Evolutionary conservation across 2,888 invertebrate species (phyloP), one percentile per base, ranked within the genome.

Genomic region (Heteropelma amictum): DNA sequence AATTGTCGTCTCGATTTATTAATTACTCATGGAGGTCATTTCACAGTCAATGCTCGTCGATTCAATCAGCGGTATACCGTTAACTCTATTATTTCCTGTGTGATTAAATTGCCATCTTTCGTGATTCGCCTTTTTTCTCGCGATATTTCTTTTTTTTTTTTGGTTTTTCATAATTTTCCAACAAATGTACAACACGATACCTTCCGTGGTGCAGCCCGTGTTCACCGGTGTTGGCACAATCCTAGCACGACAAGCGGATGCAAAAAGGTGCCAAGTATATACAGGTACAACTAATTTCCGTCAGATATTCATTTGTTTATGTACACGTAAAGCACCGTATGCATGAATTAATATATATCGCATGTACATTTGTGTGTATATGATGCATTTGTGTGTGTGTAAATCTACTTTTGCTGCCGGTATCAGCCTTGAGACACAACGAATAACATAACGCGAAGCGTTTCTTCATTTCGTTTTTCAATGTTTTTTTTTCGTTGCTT

Each of bases 261-360:
- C 83, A 83, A 82, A 85, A 86, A 84, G 85, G 85, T 87, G 85
- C 83, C 84, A 86, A 86, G 81, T 77, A 83, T 85, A 85, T 85
- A 83, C 84, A 82, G 74, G 76, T 83, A 84, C 80, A 80, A 76
- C 79, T 60, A 64, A 80, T 81, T 84, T 83, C 84, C 83, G 84
- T 80, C 82, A 83, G 80, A 51, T 67, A 64, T 60, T 69, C 26
- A 47, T 67, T 77, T 70, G 65, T 63, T 61, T 69, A 72, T 69
- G 71, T 40, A 72, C 67, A 79, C 72, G 49, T 72, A 58, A 63
- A 69, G 56, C 47, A 69, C 47, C 0, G 17, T 30, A 5, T 10
- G 17, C 17, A 10, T 1, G 17, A 12, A 51, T 17, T 3, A 17
- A 12, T 30, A n/a, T 23, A n/a, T 47, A 0, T 3, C 6, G 10